Evolutionary conservation across 2,888 invertebrate species (phyloP).

Genomic region (Dryomyza anilis): DNA sequence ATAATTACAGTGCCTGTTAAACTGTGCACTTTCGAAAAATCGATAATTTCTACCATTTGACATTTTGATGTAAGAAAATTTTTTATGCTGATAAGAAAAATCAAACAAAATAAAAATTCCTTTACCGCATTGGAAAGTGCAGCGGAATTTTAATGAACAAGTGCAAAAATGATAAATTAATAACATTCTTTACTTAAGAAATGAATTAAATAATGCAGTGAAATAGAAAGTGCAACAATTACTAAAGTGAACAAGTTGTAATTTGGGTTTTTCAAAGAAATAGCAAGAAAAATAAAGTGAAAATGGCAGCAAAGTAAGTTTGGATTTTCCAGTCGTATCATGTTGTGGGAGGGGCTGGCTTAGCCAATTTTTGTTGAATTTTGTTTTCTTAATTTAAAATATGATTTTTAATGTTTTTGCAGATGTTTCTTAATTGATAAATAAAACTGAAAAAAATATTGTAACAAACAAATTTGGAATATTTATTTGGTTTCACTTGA

Average conservation of each 20-base stretch:
- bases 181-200: not conserved
- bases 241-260: too few relatives aligned
- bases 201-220: not conserved
- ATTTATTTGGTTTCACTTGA: not conserved
- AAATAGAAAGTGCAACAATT: not conserved
- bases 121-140: conserved; percentile 17
- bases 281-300: not conserved
- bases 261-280: too few relatives aligned
- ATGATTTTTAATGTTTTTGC: not conserved
- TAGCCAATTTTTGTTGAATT: too few relatives aligned
- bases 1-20: conserved; percentile 18
- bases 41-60: conserved; percentile 26
- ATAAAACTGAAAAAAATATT: too few relatives aligned
- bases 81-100: conserved; percentile 29
- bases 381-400: not conserved
- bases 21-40: conserved; percentile 22
- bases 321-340: too few relatives aligned
- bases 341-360: too few relatives aligned
- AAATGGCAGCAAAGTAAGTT: conserved; percentile 19
- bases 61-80: conserved; percentile 15
- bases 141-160: conserved; percentile 15
- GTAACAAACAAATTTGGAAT: not conserved
- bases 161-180: not conserved
- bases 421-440: not conserved
- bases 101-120: conserved; percentile 2